Conservation (phyloP, 2,888 invertebrate genomes). For the Alcis repandata region DNA sequence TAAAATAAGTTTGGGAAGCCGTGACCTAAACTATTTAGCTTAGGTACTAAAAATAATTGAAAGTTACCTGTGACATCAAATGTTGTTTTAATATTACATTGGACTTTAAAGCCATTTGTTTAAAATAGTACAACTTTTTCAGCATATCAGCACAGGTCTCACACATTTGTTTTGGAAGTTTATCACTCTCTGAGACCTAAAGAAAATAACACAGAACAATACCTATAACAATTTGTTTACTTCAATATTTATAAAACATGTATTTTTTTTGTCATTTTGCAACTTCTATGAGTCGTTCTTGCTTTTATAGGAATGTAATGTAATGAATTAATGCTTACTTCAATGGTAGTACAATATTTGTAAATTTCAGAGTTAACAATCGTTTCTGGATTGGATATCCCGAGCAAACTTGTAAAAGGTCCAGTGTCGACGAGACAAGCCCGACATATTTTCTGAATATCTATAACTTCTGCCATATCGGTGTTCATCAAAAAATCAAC, state of each 20-base stretch:
- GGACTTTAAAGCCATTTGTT: slow-evolving; percentile 77
- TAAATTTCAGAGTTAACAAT: slow-evolving; percentile 64
- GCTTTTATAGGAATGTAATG: too few species aligned
- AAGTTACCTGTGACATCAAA: slow-evolving; percentile 56
- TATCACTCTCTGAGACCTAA: slow-evolving; percentile 75
- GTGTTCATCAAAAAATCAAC: neutral
- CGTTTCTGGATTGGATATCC: slow-evolving; percentile 65
- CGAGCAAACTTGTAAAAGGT: slow-evolving; percentile 77
- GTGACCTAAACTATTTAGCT: too few species aligned
- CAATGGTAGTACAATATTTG: slow-evolving; percentile 80
- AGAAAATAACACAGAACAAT: slow-evolving; percentile 43
- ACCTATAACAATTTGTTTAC: neutral
- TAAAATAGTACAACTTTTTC: slow-evolving; percentile 78
- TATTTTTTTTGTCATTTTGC: too few species aligned
- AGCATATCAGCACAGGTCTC: slow-evolving; percentile 75
- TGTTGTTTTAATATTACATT: slow-evolving; percentile 77
- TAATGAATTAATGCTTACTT: slow-evolving; percentile 66
- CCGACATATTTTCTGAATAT: slow-evolving; percentile 77
- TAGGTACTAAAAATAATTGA: too few species aligned
- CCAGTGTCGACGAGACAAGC: slow-evolving; percentile 75
- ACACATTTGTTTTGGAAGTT: slow-evolving; percentile 77
- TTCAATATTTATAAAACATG: too few species aligned
- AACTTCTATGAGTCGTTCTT: too few species aligned
- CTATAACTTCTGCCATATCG: slow-evolving; percentile 63
- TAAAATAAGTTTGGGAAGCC: too few species aligned